Base-by-base conservation (phyloP, 1,140 invertebrate genomes). In the Battus philenor region DNA sequence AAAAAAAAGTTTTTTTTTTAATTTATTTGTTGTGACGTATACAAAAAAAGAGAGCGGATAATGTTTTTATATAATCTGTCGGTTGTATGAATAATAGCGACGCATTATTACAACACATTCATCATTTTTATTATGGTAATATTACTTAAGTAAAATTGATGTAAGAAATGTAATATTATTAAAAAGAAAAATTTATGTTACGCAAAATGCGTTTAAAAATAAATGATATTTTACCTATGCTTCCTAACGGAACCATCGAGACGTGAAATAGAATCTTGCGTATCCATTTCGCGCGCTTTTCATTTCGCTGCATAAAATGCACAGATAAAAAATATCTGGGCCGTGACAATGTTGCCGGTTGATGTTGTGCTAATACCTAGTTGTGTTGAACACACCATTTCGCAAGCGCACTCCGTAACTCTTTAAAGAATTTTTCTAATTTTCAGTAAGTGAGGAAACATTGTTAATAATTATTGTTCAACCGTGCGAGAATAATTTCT, bases 251-350 rank as follows among this genome's bases (percentile, higher is more conserved):
- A 70, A 44, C 20, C 64, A 68, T 54, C 62, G 53, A 69, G 12
- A 64, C 69, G 73, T 77, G 71, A 77, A 79, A 80, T 73, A 53
- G 55, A 55, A 73, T 68, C 68, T 76, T 75, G 70, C 72, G 63
- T 72, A 68, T 54, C 51, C 39, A 48, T 26, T 20, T 9, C 29
- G 8, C 13, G 12, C 4, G 13, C 6, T 36, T 7, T 26, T 10
- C 10, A 6, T 7, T 18, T 16, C 29, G 12, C 9, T 11, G 29
- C 12, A 11, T 26, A 17, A 41, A 29, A 29, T 20, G 17, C 9
- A 34, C 17, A 34, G 32, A 34, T 18, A 29, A 41, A 27, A 13
- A 26, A 20, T 46, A 50, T 59, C 38, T 64, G 55, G 53, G 48
- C 68, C 70, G 66, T 65, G 59, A 74, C 68, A 54, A 52, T 39